phyloP scores from a whole-genome alignment of 1,140 invertebrate genomes.

The Metopolophium dirhodum region DNA sequence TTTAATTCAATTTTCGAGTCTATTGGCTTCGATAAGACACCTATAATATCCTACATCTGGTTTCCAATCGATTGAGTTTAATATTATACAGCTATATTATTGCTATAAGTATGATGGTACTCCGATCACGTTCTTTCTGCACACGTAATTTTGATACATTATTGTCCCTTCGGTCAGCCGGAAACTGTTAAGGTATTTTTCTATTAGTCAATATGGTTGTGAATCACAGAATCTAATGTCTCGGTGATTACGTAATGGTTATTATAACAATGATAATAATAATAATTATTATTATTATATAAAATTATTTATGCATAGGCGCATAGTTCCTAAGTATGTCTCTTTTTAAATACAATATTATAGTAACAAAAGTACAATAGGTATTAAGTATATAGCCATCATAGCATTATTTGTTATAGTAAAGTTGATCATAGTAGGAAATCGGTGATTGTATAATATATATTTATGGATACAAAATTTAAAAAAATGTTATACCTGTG shows the following conservation, averaged over 20 bases:
- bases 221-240: not conserved
- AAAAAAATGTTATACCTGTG: too few relatives aligned
- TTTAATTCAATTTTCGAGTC: not conserved
- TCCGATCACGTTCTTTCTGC: not conserved
- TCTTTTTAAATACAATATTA: too few relatives aligned
- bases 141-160: not conserved
- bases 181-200: not conserved
- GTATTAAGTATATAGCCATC: too few relatives aligned
- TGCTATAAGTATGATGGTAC: not conserved
- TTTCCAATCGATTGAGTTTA: not conserved
- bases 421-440: too few relatives aligned
- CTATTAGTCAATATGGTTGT: not conserved
- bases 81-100: not conserved
- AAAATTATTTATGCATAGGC: not conserved
- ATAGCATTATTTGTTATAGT: too few relatives aligned
- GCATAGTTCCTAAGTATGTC: too few relatives aligned
- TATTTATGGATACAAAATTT: too few relatives aligned
- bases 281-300: too few relatives aligned
- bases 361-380: too few relatives aligned
- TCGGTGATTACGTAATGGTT: not conserved
- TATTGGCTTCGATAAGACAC: conserved; percentile 3
- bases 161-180: not conserved
- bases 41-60: not conserved
- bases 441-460: too few relatives aligned
- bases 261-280: not conserved